These are phyloP conservation scores for Manis javanica DNA, from an alignment of 2,797 vertebrate genomes.

Conservation along the genomic window DNA sequence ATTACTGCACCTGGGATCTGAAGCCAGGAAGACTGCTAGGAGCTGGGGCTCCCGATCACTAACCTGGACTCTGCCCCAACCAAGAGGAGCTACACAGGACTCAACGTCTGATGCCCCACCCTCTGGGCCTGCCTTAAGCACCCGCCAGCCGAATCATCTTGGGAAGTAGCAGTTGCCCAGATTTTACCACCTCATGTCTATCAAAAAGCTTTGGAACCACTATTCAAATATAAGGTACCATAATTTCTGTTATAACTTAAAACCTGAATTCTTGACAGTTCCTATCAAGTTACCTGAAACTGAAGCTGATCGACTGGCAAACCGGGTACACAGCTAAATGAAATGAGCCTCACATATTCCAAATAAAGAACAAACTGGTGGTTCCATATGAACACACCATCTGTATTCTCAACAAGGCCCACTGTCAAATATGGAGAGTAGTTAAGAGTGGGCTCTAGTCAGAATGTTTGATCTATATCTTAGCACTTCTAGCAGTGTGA, in stretches of 20 bases:
- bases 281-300: not conserved
- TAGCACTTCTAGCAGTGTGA: not conserved
- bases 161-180: not conserved
- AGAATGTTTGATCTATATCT: not conserved
- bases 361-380: fast-evolving
- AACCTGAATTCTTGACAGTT: not conserved
- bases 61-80: too few species aligned
- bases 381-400: not conserved
- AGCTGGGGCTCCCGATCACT: not conserved
- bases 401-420: not conserved
- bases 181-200: not conserved
- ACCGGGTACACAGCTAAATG: fast-evolving
- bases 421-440: not conserved
- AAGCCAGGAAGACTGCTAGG: not conserved
- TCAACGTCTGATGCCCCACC: not conserved
- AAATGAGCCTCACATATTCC: not conserved
- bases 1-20: not conserved
- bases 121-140: not conserved
- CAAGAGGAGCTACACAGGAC: not conserved
- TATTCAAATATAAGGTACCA: not conserved
- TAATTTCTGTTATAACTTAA: not conserved
- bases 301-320: not conserved
- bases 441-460: not conserved
- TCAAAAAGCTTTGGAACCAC: not conserved
- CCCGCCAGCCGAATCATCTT: not conserved